A percentile compares a stretch with the other conserved stretches of the same genome.
phyloP scores from a whole-genome alignment of 2,888 invertebrate species.

The Torymus tubicola region DNA sequence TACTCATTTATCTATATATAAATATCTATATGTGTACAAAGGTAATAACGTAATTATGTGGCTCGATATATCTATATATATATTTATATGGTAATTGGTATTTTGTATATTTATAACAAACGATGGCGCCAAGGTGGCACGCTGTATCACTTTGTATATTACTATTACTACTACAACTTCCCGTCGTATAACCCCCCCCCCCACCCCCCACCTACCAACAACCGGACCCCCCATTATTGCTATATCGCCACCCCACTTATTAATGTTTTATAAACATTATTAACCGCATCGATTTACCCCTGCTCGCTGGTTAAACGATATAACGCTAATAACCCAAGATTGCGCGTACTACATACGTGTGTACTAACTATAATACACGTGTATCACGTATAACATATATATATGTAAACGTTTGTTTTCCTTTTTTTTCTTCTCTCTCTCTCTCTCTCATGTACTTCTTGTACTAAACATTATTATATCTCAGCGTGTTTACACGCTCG shows the following conservation, averaged over 20 bases:
- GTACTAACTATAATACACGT: background rate
- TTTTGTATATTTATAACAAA: constrained; percentile 53
- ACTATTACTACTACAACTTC: constrained; percentile 14
- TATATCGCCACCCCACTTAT: background rate
- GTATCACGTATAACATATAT: constrained; percentile 6
- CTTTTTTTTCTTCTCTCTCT: constrained; percentile 9
- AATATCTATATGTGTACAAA: constrained; percentile 49
- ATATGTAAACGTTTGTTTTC: constrained; percentile 31
- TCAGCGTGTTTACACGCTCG: constrained; percentile 24
- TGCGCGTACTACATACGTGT: background rate
- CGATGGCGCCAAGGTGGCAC: constrained; percentile 43
- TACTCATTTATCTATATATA: constrained; percentile 17
- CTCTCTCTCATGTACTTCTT: background rate
- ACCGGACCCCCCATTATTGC: too few species aligned
- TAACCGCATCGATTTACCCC: constrained; percentile 44
- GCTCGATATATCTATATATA: constrained; percentile 36
- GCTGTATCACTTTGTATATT: too few species aligned
- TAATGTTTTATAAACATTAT: constrained; percentile 35
- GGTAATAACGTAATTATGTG: constrained; percentile 57
- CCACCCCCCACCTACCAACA: too few species aligned
- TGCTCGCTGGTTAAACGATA: constrained; percentile 28
- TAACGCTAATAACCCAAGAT: constrained; percentile 30
- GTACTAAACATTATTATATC: too few species aligned
- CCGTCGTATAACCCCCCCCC: too few species aligned
- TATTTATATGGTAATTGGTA: constrained; percentile 57